Evolutionary conservation across 1,140 invertebrate species (phyloP), one percentile per base, ranked within the genome.

Genomic region (Tetramorium simillimum): DNA sequence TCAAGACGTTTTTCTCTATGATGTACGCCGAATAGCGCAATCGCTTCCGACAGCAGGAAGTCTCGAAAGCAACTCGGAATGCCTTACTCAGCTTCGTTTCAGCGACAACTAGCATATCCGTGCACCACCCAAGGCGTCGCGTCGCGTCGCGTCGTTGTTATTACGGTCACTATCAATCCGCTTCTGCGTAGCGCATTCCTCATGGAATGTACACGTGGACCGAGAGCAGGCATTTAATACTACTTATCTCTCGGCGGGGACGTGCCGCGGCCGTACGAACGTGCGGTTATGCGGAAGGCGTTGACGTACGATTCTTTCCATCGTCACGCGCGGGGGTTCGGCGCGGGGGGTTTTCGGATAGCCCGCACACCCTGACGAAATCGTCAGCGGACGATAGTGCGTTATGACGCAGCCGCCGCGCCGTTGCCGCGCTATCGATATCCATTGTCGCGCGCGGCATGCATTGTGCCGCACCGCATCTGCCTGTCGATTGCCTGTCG

Each of bases 381-480:
- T 73, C 56, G 53, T 73, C 65, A 18, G 18, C 16, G 43, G 40
- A 3, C 33, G 46, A 33, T 60, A 5, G 53, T 80, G 33, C 56
- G 62, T 63, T 72, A 43, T 86, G 69, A 84, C 85, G 77, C 60
- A 67, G 76, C 76, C 58, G 72, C 9, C 3, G 16, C 58, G 72
- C 9, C 3, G 16, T 24, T 12, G 9, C 9, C 24, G 18, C 37
- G 18, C 76, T 63, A 67, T 46, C 43, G 40, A 24, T 58, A 63
- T 85, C 69, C 70, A 40, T 63, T 40, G 51, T 40, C 37, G 78
- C 16, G 24, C 37, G 78, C 16, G 24, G 14, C 24, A 24, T 1
- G 51, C 58, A 89, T 89, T 86, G 69, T 88, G 46, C 46, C 46
- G 58, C 53, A 56, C 24, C 49, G 67, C 88, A 88, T 90, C 89